These are phyloP conservation scores for Brachionus rotundiformis DNA, from an alignment of 1,140 invertebrate species.

Conservation along the genomic window DNA sequence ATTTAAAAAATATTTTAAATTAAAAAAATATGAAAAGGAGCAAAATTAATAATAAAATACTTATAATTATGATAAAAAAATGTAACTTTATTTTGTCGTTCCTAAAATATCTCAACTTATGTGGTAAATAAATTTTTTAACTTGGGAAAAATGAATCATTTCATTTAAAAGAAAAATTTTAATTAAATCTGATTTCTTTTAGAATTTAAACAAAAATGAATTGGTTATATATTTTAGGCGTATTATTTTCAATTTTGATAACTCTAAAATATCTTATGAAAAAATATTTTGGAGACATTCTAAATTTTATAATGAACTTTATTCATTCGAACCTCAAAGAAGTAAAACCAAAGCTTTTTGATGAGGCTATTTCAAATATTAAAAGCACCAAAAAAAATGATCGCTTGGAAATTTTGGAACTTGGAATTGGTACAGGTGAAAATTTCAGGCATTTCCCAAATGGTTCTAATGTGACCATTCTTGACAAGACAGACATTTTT, in stretches of 20 bases:
- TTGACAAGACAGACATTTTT: slow-evolving; percentile 35
- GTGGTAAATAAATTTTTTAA: too few species aligned
- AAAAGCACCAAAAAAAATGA: neutral
- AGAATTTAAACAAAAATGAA: neutral
- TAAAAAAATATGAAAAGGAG: too few species aligned
- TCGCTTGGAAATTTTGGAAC: slow-evolving; percentile 14
- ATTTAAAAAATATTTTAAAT: too few species aligned
- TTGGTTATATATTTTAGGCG: neutral
- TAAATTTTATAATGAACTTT: slow-evolving; percentile 35
- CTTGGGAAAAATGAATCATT: too few species aligned
- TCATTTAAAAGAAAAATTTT: too few species aligned
- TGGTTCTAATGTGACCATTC: neutral
- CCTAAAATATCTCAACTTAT: too few species aligned
- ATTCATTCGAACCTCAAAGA: neutral
- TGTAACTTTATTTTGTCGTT: too few species aligned
- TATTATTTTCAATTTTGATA: neutral
- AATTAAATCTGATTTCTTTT: too few species aligned
- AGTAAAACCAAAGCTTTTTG: slow-evolving; percentile 15
- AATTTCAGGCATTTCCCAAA: slow-evolving; percentile 41
- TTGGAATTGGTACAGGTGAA: slow-evolving; percentile 48
- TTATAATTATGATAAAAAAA: too few species aligned
- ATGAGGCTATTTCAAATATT: neutral
- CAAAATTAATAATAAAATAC: too few species aligned
- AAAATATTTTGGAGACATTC: neutral
- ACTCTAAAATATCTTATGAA: neutral